Percentiles rank a stretch among this genome's conserved stretches.
Conservation (phyloP, 2,113 vertebrate species). For the Clarias macrocephalus region DNA sequence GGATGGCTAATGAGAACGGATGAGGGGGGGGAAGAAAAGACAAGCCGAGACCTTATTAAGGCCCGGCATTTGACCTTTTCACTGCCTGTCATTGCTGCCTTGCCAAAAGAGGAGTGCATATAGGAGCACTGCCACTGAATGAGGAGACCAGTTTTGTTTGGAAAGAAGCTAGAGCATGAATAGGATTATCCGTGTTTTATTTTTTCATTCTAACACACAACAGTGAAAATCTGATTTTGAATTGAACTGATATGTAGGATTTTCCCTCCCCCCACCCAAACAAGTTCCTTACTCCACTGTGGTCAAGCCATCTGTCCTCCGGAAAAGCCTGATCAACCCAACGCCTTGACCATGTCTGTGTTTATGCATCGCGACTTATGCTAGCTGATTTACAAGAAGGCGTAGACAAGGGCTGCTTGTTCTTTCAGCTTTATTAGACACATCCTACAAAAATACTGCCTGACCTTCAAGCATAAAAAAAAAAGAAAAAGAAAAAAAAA, state of each 20-base stretch:
- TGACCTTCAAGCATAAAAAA: not conserved
- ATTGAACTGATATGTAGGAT: not conserved
- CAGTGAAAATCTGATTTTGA: not conserved
- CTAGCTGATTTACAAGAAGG: not conserved
- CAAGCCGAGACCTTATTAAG: constrained; percentile 54
- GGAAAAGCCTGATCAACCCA: not conserved
- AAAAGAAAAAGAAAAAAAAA: not conserved
- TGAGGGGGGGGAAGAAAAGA: too few species aligned
- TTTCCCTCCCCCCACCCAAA: too few species aligned
- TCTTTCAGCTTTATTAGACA: not conserved
- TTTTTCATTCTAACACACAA: not conserved
- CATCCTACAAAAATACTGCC: not conserved
- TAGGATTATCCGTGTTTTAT: not conserved
- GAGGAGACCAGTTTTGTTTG: not conserved
- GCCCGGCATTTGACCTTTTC: constrained; percentile 30
- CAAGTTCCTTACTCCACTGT: not conserved
- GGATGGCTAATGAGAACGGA: constrained; percentile 46
- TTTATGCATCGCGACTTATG: not conserved
- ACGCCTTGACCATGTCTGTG: not conserved
- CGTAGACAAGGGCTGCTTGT: not conserved
- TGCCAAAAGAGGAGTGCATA: not conserved
- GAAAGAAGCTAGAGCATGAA: not conserved
- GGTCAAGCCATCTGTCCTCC: not conserved
- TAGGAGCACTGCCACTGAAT: not conserved
- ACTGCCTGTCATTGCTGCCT: not conserved